phyloP scores from a whole-genome alignment of 2,888 invertebrate genomes.

The Graphium colonna region DNA sequence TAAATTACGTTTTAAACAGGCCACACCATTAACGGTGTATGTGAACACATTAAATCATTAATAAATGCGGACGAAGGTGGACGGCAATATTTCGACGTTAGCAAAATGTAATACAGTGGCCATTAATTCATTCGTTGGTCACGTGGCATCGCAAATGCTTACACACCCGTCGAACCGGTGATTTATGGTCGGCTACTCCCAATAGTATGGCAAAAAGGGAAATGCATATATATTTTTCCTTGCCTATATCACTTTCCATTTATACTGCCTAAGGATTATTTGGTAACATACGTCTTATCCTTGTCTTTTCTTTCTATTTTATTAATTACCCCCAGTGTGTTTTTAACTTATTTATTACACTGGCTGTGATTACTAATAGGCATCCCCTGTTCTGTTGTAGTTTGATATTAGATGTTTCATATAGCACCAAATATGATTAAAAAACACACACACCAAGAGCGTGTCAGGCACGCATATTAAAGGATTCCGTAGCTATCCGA shows the following conservation, averaged over 20 bases:
- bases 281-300: too few species aligned
- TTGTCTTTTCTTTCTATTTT: too few species aligned
- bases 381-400: too few species aligned
- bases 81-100: conserved; percentile 51
- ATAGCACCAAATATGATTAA: too few species aligned
- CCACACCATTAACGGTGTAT: background rate
- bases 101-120: conserved; percentile 54
- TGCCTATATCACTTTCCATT: conserved; percentile 2
- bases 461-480: too few species aligned
- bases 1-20: background rate
- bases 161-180: conserved; percentile 59
- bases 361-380: too few species aligned
- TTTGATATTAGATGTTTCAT: too few species aligned
- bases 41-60: conserved; percentile 21
- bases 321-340: too few species aligned
- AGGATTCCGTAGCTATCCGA: too few species aligned
- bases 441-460: too few species aligned
- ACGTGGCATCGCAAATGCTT: conserved; percentile 58
- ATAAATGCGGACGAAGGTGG: conserved; percentile 20
- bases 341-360: too few species aligned
- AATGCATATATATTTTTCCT: conserved; percentile 13
- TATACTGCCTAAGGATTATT: too few species aligned
- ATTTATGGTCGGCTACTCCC: conserved; percentile 42
- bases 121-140: conserved; percentile 57
- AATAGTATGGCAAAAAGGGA: conserved; percentile 18